phyloP scores from a whole-genome alignment of 2,797 vertebrate genomes.

The Echeneis naucrates region DNA sequence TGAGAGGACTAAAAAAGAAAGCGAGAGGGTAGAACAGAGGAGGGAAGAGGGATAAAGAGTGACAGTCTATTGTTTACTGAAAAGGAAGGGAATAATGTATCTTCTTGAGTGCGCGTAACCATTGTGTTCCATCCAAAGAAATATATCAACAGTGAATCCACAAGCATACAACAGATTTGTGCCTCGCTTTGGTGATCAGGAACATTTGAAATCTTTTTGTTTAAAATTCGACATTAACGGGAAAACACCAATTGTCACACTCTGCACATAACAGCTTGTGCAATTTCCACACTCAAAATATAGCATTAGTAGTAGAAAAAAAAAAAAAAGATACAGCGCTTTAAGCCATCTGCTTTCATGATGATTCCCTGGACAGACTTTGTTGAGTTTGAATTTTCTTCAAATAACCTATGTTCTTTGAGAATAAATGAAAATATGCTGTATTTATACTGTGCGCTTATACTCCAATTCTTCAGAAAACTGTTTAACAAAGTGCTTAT shows the following conservation, averaged over 20 bases:
- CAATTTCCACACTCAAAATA: constrained; percentile 44
- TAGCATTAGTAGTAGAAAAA: background rate
- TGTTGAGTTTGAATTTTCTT: constrained; percentile 3
- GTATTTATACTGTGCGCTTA: background rate
- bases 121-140: constrained; percentile 61
- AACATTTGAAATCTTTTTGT: constrained; percentile 38
- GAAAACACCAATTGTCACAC: constrained; percentile 37
- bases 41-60: constrained; percentile 80
- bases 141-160: constrained; percentile 59
- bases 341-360: constrained; percentile 43
- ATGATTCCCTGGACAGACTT: constrained; percentile 19
- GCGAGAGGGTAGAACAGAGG: constrained; percentile 77
- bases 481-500: constrained; percentile 13
- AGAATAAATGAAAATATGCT: constrained; percentile 11
- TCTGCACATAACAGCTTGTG: constrained; percentile 27
- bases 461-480: constrained; percentile 3
- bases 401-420: constrained; percentile 5
- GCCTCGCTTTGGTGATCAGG: constrained; percentile 13
- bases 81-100: constrained; percentile 81
- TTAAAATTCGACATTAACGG: constrained; percentile 35
- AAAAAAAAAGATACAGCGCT: constrained; percentile 28
- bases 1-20: constrained; percentile 73
- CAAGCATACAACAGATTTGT: constrained; percentile 45
- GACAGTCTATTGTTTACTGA: constrained; percentile 82
- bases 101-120: constrained; percentile 72